phyloP scores from a whole-genome alignment of 1,140 invertebrate species.

The Asbolus verrucosus region DNA sequence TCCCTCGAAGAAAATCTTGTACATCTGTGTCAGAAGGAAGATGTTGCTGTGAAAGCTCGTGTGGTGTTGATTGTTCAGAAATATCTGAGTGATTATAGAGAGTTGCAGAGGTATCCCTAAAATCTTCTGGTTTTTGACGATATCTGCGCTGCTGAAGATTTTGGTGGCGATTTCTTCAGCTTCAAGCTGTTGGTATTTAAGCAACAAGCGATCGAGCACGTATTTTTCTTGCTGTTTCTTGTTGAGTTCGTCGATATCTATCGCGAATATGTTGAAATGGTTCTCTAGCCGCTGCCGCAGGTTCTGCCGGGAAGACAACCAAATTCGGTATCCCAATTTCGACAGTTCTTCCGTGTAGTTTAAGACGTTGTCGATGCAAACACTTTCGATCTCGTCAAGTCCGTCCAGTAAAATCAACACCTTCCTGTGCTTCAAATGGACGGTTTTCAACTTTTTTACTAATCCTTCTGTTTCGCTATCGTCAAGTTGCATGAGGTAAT shows the following conservation, averaged over 20 bases:
- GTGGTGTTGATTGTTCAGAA: background rate
- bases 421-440: background rate
- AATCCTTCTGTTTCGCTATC: background rate
- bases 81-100: background rate
- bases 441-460: background rate
- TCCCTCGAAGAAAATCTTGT: background rate
- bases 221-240: background rate
- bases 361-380: background rate
- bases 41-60: background rate
- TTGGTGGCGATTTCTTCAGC: background rate
- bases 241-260: background rate
- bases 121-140: background rate
- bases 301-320: background rate
- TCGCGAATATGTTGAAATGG: background rate
- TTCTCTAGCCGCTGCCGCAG: background rate
- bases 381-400: background rate
- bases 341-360: background rate
- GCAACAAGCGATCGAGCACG: background rate
- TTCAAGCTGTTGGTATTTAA: background rate
- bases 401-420: background rate
- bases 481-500: too few species aligned
- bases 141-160: background rate
- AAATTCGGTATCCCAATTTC: background rate
- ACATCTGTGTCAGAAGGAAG: background rate
- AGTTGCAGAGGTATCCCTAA: constrained; percentile 1